Evolutionary conservation across 30 jellyfish, hydroid and myxozoan genomes (phyloP), one percentile per base, ranked within the genome.

Genomic region (Pelagia noctiluca): DNA sequence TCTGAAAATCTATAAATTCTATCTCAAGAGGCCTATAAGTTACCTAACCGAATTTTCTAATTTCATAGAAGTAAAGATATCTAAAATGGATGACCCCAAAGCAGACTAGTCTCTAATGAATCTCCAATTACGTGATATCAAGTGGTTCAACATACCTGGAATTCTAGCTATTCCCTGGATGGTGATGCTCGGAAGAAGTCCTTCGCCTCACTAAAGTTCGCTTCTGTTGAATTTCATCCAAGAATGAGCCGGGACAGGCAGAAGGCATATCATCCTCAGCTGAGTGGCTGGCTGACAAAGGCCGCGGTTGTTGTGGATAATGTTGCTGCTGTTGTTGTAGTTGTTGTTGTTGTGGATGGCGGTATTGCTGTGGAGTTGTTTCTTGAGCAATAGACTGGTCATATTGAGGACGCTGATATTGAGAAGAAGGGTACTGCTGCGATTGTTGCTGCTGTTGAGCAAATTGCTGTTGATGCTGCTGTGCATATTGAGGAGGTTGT

Each of bases 221-320:
- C 62, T 96, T 84, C 25, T 75, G 88, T 38, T 92, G 96, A 64
- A 92, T 72, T 30, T 84, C 89, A 24, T 75, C 96, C 53, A 76
- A 67, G 69, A 92, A 92, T 1, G 97, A 86, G 21, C 98, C 98
- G 3, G 98, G 98, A 16, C 49, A 34, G n/a, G 95, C 98, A 5
- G 36, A 89, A 23, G 90, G 97, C 81, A 96, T 84, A 13, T 86
- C 97, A 50, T 92, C 90, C 65, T 91, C 98, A 0, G 84, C 73
- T 19, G 97, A 81, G 33, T 81, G 91, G 48, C 77, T 81, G 57
- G 57, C 16, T 8, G 57, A 42, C 57, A 42, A 16, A 31, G 32
- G 65, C 1, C 84, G 76, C 34, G 69, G 52, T 1, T 12, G 46
- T 21, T 73, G 52, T 57, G 22, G 36, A 18, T 13, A 0, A 23